Base-by-base conservation (phyloP, 2,888 invertebrate genomes). In the Horisme vitalbata region DNA sequence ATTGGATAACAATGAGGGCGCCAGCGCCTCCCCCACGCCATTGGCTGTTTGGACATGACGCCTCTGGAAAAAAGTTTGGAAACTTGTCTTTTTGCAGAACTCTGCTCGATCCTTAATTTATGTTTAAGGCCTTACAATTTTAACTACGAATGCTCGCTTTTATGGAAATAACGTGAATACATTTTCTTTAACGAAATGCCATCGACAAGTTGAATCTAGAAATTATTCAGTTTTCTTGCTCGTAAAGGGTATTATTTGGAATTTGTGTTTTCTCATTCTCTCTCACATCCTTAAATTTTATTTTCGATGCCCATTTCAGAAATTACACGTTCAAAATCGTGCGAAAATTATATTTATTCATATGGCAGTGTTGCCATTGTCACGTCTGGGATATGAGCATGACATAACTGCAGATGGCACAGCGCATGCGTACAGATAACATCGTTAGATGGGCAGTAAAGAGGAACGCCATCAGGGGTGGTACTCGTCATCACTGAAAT, bases 1-100 rank as follows among this genome's bases (percentile, higher is more conserved):
- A 88, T 88, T 87, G 87, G 89, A 87, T 89, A 87, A 89, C 87
- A 86, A 88, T 86, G 83, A 78, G 81, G 84, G 84, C 78, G 78
- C 73, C 73, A 73, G 76, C 82, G 78, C 83, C 83, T 74, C 83
- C 83, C 83, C 68, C 58, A 59, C 52, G 58, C 63, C 57, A 67
- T 71, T 69, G 69, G 74, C 66, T 65, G 68, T 65, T 70, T 66
- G 70, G 74, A 71, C 74, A 67, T 71, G 59, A 65, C 65, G 70
- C 71, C 64, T 62, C 35, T 36, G 15, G 55, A 61, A 69, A 66
- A 55, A 52, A 52, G 43, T 46, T 49, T 34, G 28, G 21, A 31
- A 41, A 38, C 46, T 52, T 49, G 33, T 36, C 43, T 39, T 51
- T 51, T 55, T 50, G 32, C 20, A 18, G 35, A 28, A 24, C 23